phyloP scores from a whole-genome alignment of 2,888 invertebrate genomes.

The Calephelis perditalis region DNA sequence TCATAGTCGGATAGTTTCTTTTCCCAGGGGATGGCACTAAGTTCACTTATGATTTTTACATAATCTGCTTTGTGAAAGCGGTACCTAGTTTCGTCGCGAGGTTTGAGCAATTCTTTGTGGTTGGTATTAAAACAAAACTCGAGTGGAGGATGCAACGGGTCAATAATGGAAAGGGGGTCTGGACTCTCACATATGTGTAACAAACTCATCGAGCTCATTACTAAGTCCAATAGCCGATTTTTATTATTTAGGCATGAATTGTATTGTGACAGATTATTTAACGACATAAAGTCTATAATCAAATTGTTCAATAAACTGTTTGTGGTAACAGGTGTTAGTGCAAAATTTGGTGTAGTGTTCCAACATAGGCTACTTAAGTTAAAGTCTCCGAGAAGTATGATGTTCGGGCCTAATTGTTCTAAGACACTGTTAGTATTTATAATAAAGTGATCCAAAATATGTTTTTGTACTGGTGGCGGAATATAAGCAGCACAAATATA shows the following conservation, averaged over 20 bases:
- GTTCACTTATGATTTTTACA: neutral
- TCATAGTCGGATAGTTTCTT: too few species aligned
- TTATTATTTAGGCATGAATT: neutral
- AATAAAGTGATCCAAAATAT: conserved; percentile 18
- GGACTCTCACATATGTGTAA: neutral
- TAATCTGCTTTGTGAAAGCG: conserved; percentile 24
- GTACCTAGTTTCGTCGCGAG: neutral
- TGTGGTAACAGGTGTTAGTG: conserved; percentile 9
- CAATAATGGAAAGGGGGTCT: conserved; percentile 14
- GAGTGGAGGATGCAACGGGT: conserved; percentile 17
- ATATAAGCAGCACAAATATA: conserved; percentile 18
- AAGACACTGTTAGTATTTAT: conserved; percentile 15
- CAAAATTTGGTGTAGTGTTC: neutral
- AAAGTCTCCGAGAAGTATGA: conserved; percentile 17
- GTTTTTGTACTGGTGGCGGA: conserved; percentile 19
- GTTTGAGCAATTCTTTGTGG: neutral
- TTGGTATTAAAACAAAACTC: conserved; percentile 6
- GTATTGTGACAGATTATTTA: conserved; percentile 12
- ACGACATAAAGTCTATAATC: conserved; percentile 20
- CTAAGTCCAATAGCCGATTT: conserved; percentile 17
- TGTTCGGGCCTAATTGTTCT: conserved; percentile 4
- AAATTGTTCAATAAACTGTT: conserved; percentile 17
- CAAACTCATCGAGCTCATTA: conserved; percentile 9
- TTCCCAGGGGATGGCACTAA: too few species aligned
- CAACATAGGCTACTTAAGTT: conserved; percentile 18